A percentile compares a stretch with the other conserved stretches of the same genome.
Conservation (phyloP, 2,888 invertebrate genomes). For the Dicranocentrus wangi region DNA sequence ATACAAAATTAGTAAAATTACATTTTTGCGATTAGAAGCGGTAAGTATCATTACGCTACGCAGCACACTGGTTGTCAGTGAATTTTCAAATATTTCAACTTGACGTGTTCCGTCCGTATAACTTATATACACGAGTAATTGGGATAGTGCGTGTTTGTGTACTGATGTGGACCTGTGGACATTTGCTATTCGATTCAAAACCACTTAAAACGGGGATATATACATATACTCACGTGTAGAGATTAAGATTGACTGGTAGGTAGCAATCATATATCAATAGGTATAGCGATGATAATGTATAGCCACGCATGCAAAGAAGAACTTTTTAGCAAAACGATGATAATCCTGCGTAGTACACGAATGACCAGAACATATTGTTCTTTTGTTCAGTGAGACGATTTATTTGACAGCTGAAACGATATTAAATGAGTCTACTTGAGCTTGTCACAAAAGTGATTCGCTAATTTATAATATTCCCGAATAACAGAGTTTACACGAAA, state of each 20-base stretch:
- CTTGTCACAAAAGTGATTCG: constrained; percentile 32
- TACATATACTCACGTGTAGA: too few relatives aligned
- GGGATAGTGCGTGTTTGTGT: constrained; percentile 13
- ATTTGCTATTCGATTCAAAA: neutral
- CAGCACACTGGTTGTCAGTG: constrained; percentile 3
- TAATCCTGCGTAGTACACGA: neutral
- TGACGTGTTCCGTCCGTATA: neutral
- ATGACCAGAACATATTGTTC: constrained; percentile 25
- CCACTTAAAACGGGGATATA: too few relatives aligned
- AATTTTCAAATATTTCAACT: constrained; percentile 20
- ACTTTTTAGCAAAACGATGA: neutral
- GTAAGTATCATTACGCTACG: neutral
- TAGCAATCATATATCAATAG: neutral
- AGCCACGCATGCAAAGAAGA: constrained; percentile 32
- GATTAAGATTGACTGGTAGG: constrained; percentile 7
- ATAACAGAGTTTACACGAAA: constrained; percentile 19
- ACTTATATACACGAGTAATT: neutral
- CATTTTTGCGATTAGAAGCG: constrained; percentile 16
- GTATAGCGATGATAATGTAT: neutral
- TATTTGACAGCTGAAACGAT: constrained; percentile 42
- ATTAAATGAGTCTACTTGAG: constrained; percentile 29
- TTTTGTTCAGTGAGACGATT: constrained; percentile 39
- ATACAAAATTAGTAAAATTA: constrained; percentile 49
- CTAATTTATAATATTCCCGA: constrained; percentile 12
- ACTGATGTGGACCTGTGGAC: too few relatives aligned